Evolutionary conservation across 2,113 vertebrate genomes (phyloP).

Genomic region (Megaceryle maxima): DNA sequence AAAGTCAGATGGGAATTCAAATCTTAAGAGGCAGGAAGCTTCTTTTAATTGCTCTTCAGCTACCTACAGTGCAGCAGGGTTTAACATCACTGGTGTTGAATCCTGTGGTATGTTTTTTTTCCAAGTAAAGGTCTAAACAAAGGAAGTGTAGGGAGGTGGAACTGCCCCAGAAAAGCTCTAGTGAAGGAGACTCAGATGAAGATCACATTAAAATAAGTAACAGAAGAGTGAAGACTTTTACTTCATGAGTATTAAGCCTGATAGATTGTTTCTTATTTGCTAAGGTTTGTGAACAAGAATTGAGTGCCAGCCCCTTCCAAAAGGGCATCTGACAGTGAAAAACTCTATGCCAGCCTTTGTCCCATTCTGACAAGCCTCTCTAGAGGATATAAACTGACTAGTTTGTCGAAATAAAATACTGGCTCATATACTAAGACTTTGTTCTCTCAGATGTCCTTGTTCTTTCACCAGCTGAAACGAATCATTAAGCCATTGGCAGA

Average conservation of each 20-base stretch:
- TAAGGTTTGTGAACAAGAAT: background rate
- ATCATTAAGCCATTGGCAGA: background rate
- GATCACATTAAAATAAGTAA: background rate
- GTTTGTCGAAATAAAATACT: background rate
- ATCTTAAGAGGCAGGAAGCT: background rate
- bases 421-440: background rate
- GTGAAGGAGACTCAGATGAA: background rate
- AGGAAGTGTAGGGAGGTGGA: background rate
- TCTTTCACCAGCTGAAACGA: background rate
- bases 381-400: background rate
- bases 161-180: background rate
- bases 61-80: background rate
- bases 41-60: background rate
- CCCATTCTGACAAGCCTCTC: background rate
- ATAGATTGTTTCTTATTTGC: background rate
- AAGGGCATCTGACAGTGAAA: background rate
- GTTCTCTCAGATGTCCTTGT: background rate
- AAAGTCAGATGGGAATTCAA: background rate
- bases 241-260: background rate
- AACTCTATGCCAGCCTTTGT: background rate
- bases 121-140: background rate
- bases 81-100: background rate
- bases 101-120: background rate
- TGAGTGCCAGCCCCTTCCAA: background rate
- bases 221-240: background rate